These are phyloP conservation scores for Serrognathus titanus DNA, from an alignment of 2,888 invertebrate species.

Conservation along the genomic window DNA sequence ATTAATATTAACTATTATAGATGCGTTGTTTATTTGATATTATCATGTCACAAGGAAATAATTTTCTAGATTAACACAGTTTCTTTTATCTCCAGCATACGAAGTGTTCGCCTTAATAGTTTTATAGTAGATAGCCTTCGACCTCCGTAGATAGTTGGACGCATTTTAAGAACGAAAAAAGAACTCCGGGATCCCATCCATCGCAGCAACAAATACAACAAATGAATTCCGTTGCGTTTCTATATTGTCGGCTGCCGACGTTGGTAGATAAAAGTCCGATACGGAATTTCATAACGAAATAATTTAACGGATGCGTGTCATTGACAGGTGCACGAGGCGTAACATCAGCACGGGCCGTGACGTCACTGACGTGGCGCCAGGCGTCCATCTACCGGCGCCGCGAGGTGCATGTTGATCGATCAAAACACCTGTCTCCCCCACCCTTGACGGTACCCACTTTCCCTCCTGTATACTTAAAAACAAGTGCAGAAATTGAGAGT, in stretches of 20 bases:
- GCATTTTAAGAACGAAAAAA: too few relatives aligned
- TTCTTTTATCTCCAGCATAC: too few relatives aligned
- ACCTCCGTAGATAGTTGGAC: too few relatives aligned
- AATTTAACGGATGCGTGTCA: conserved; percentile 7
- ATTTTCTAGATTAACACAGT: too few relatives aligned
- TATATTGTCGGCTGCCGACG: neutral
- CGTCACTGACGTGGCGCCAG: conserved; percentile 43
- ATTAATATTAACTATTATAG: too few relatives aligned
- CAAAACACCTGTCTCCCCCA: conserved; percentile 37
- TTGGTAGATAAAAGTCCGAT: neutral
- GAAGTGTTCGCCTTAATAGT: too few relatives aligned
- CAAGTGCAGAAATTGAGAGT: conserved; percentile 12
- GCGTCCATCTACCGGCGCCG: conserved; percentile 45
- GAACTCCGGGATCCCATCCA: too few relatives aligned
- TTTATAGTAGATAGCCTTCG: too few relatives aligned
- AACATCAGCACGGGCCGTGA: conserved; percentile 30
- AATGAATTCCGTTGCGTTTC: too few relatives aligned
- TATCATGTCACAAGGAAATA: too few relatives aligned
- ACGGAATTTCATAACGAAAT: neutral
- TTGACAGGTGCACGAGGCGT: conserved; percentile 29
- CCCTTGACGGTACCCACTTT: conserved; percentile 15
- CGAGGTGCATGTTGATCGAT: conserved; percentile 45
- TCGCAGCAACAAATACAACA: too few relatives aligned
- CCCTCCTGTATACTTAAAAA: conserved; percentile 9
- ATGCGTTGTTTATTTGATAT: too few relatives aligned